Evolutionary conservation across 23 tunicate genomes (phyloP).

Genomic region (Corella eumyota): DNA sequence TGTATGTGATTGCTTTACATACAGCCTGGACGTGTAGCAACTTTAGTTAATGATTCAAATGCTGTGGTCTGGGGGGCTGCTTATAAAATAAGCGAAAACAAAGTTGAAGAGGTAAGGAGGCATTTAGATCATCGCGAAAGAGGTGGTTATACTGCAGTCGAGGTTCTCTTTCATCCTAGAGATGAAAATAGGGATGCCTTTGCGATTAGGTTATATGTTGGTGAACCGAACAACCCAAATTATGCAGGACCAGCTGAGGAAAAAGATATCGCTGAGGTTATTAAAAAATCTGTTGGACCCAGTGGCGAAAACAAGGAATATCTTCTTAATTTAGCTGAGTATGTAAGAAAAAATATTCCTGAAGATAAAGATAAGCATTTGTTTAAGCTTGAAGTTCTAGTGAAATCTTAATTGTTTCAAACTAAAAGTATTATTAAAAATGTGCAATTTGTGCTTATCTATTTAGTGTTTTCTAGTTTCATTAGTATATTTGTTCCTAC

Average conservation of each 20-base stretch:
- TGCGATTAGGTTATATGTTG: conserved; percentile 53
- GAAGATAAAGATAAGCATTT: conserved; percentile 80
- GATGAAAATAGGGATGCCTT: conserved; percentile 13
- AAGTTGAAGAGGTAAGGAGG: conserved; percentile 15
- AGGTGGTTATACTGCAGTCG: conserved; percentile 40
- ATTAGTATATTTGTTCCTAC: too few species aligned
- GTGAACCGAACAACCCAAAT: conserved; percentile 64
- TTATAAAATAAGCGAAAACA: conserved; percentile 45
- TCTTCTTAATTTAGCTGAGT: conserved; percentile 62
- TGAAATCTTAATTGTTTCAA: conserved; percentile 21
- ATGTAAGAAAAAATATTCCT: conserved; percentile 67
- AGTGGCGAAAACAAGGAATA: conserved; percentile 75
- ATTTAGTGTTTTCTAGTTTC: background rate
- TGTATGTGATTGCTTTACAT: too few species aligned
- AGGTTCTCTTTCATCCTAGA: conserved; percentile 43
- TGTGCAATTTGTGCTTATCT: background rate
- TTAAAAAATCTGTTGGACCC: conserved; percentile 38
- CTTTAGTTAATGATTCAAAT: conserved; percentile 31
- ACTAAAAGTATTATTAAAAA: too few species aligned
- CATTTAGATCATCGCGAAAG: conserved; percentile 49
- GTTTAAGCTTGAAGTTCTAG: conserved; percentile 56
- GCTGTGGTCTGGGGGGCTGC: conserved; percentile 82
- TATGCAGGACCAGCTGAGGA: conserved; percentile 53
- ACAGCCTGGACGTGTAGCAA: conserved; percentile 88
- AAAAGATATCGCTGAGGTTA: conserved; percentile 31